phyloP scores from a whole-genome alignment of 2,113 vertebrate genomes.

The Fregetta grallaria region DNA sequence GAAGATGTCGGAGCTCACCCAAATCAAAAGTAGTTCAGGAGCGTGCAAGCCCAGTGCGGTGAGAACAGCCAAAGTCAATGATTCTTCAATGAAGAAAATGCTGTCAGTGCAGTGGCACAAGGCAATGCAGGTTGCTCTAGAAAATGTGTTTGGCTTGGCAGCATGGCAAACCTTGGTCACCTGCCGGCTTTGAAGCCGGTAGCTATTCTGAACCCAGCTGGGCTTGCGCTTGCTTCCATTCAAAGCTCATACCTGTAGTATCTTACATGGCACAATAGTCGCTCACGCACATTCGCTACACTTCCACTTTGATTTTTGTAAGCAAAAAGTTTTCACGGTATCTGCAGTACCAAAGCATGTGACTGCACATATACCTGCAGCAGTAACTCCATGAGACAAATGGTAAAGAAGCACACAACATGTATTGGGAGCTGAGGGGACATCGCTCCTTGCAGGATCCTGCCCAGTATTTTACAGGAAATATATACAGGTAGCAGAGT shows the following conservation, averaged over 20 bases:
- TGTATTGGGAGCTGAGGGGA: background rate
- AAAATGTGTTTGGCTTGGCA: background rate
- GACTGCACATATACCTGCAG: background rate
- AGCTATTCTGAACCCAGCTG: background rate
- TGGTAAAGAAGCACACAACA: background rate
- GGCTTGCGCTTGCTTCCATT: fast-evolving
- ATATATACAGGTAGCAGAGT: background rate
- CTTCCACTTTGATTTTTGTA: background rate
- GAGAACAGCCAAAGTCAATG: background rate
- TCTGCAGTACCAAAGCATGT: background rate
- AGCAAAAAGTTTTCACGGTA: background rate
- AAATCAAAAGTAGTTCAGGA: background rate
- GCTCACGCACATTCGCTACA: background rate
- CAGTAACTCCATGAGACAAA: background rate
- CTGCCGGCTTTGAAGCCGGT: background rate
- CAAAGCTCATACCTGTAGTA: background rate
- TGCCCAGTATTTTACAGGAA: background rate
- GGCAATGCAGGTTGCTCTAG: background rate
- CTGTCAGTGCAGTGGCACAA: background rate
- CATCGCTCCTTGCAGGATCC: background rate
- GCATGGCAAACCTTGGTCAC: background rate
- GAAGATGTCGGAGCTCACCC: background rate
- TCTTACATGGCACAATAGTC: background rate
- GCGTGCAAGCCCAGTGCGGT: background rate
- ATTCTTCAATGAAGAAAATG: background rate